These are phyloP conservation scores for Cynodonichthys magdalenae DNA, from an alignment of 2,797 vertebrate species.

Conservation along the genomic window DNA sequence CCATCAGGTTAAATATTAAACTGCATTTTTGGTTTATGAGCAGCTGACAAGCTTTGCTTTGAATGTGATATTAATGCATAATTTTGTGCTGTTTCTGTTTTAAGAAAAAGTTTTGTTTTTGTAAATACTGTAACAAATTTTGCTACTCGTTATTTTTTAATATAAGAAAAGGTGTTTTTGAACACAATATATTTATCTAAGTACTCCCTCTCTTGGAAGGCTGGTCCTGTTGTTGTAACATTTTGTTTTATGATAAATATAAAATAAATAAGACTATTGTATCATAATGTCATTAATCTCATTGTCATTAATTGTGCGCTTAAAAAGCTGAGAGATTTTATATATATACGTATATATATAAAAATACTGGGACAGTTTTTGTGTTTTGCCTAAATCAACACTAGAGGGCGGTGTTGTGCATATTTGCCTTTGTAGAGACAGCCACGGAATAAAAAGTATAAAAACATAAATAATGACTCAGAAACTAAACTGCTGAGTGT, in stretches of 20 bases:
- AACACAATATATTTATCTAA: not conserved
- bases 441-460: too few relatives aligned
- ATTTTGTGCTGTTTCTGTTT: not conserved
- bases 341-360: too few relatives aligned
- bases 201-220: not conserved
- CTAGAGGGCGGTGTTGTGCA: constrained; percentile 37
- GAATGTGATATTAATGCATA: not conserved
- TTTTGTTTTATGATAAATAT: not conserved
- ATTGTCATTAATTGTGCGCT: not conserved
- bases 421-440: too few relatives aligned
- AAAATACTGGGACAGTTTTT: too few relatives aligned
- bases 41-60: not conserved
- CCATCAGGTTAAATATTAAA: not conserved
- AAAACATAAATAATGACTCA: not conserved
- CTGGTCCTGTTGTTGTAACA: constrained; percentile 16
- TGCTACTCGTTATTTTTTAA: not conserved
- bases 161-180: not conserved
- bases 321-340: too few relatives aligned
- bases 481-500: not conserved
- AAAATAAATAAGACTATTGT: constrained; percentile 2
- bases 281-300: not conserved
- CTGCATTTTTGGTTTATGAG: not conserved
- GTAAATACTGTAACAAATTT: not conserved
- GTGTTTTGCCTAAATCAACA: constrained; percentile 1
- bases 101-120: not conserved